Conservation (phyloP, 2,797 vertebrate genomes). For the Paguma larvata region DNA sequence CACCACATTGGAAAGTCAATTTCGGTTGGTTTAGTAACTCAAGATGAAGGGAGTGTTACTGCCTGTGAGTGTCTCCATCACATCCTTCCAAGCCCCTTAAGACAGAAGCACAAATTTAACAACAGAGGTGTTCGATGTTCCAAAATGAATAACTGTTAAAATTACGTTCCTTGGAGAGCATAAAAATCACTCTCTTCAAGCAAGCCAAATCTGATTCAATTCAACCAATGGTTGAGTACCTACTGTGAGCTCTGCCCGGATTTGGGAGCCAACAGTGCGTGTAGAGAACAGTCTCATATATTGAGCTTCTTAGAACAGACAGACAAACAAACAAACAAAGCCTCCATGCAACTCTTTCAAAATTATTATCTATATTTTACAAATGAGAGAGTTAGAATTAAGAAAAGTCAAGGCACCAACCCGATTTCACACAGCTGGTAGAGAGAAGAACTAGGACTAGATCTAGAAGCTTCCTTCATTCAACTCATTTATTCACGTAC, state of each 20-base stretch:
- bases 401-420: background rate
- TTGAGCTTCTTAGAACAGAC: too few species aligned
- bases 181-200: background rate
- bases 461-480: background rate
- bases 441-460: background rate
- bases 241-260: background rate
- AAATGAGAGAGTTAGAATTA: background rate
- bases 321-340: too few species aligned
- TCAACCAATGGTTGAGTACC: background rate
- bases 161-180: background rate
- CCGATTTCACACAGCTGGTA: background rate
- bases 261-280: background rate
- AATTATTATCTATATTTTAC: background rate
- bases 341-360: background rate
- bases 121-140: background rate
- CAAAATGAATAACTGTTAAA: conserved; percentile 1
- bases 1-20: background rate
- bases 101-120: background rate
- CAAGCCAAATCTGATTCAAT: background rate
- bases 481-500: background rate
- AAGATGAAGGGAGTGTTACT: background rate
- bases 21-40: background rate
- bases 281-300: background rate
- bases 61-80: background rate
- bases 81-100: background rate